A percentile compares a stretch with the other conserved stretches of the same genome.
These are phyloP conservation scores for Cerceris rybyensis DNA, from an alignment of 2,888 invertebrate species.

Conservation along the genomic window DNA sequence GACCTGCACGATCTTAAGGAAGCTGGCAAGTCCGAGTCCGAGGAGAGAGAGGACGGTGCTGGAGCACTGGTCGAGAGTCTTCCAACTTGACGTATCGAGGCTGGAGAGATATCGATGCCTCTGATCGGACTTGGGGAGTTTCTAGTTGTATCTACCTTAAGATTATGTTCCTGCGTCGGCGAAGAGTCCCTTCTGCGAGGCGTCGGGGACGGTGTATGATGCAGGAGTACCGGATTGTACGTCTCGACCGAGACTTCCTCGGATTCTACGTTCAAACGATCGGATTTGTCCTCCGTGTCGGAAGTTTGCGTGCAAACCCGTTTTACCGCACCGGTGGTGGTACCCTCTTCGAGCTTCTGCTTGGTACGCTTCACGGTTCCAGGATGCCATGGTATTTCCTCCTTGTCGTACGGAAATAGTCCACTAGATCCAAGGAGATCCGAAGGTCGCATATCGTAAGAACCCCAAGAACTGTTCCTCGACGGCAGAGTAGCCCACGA, in stretches of 20 bases:
- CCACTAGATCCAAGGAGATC: constrained; percentile 80
- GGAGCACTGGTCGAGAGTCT: constrained; percentile 80
- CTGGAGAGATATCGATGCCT: constrained; percentile 70
- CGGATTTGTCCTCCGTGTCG: constrained; percentile 71
- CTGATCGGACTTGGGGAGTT: constrained; percentile 61
- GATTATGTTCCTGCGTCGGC: constrained; percentile 51
- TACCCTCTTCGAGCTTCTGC: constrained; percentile 86
- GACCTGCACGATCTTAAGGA: constrained; percentile 78
- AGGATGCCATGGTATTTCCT: constrained; percentile 86
- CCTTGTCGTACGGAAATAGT: constrained; percentile 84
- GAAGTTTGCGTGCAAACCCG: constrained; percentile 77
- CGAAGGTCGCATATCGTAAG: constrained; percentile 85
- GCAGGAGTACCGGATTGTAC: constrained; percentile 77
- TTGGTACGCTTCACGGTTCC: constrained; percentile 89
- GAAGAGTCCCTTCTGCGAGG: constrained; percentile 72
- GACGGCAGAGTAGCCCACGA: constrained; percentile 90
- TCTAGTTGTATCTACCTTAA: constrained; percentile 57
- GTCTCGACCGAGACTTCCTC: constrained; percentile 74
- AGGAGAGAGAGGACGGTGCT: constrained; percentile 78
- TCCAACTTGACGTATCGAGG: constrained; percentile 72
- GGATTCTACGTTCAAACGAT: constrained; percentile 71
- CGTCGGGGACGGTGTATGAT: constrained; percentile 77
- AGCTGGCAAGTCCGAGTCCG: constrained; percentile 77
- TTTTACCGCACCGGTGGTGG: constrained; percentile 79
- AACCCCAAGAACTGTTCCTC: constrained; percentile 88